These are phyloP conservation scores for Aculops lycopersici DNA, from an alignment of 1,140 invertebrate genomes.

Conservation along the genomic window DNA sequence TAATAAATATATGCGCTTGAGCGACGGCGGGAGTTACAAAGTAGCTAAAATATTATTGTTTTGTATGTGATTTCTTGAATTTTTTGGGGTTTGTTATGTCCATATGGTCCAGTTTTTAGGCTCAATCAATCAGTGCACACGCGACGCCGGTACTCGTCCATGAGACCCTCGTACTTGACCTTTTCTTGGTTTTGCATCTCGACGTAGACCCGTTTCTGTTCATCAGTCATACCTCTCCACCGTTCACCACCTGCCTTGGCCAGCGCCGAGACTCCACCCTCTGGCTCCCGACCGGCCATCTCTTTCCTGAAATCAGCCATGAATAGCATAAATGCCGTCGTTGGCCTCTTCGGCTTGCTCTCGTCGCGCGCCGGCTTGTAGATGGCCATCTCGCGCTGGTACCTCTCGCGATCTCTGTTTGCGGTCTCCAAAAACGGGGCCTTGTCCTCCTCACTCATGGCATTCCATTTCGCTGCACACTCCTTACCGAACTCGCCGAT, in stretches of 20 bases:
- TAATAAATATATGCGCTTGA: too few species aligned
- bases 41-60: background rate
- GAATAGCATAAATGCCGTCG: constrained; percentile 14
- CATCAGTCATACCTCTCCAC: constrained; percentile 13
- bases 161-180: constrained; percentile 11
- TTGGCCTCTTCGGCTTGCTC: constrained; percentile 13
- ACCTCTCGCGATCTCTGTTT: constrained; percentile 11
- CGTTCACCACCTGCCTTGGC: constrained; percentile 13
- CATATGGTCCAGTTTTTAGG: background rate
- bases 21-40: too few species aligned
- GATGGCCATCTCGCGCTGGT: constrained; percentile 12
- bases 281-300: constrained; percentile 14
- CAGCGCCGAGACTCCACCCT: constrained; percentile 13
- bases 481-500: constrained; percentile 15
- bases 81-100: background rate
- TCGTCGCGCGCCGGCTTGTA: constrained; percentile 13
- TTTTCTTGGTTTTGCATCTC: constrained; percentile 13
- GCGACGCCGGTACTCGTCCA: constrained; percentile 13
- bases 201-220: constrained; percentile 13
- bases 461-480: constrained; percentile 13
- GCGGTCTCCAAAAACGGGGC: constrained; percentile 12
- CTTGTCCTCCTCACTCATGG: constrained; percentile 13
- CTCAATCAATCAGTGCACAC: constrained; percentile 4
- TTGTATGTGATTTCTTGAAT: constrained; percentile 1
- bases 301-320: constrained; percentile 14